These are phyloP conservation scores for Labroides dimidiatus DNA, from an alignment of 2,797 vertebrate species.

Conservation along the genomic window DNA sequence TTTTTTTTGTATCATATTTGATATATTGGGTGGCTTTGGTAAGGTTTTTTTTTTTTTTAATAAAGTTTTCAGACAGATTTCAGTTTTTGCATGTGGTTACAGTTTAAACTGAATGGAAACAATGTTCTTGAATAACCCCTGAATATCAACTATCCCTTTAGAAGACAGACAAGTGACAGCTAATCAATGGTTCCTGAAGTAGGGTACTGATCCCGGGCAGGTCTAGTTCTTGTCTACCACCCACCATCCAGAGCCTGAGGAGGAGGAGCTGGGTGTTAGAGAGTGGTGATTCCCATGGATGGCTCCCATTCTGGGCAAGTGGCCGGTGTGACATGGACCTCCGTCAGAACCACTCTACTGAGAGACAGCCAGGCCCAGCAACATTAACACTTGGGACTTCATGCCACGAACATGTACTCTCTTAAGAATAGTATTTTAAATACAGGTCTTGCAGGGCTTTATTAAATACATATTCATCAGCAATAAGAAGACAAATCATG, in stretches of 20 bases:
- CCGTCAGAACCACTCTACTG: slow-evolving; percentile 88
- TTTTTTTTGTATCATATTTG: no score
- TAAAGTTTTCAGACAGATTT: background rate
- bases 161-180: slow-evolving; percentile 45
- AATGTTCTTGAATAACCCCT: background rate
- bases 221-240: slow-evolving; percentile 66
- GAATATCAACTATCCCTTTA: slow-evolving; percentile 63
- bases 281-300: slow-evolving; percentile 88
- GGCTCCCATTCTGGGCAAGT: slow-evolving; percentile 89
- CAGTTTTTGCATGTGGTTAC: background rate
- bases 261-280: slow-evolving; percentile 78
- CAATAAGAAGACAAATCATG: background rate
- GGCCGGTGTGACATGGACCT: slow-evolving; percentile 85
- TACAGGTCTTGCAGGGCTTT: background rate
- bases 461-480: background rate
- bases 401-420: slow-evolving; percentile 2
- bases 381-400: slow-evolving; percentile 61
- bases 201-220: slow-evolving; percentile 32
- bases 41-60: no score
- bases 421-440: background rate
- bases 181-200: slow-evolving; percentile 48
- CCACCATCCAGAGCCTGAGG: slow-evolving; percentile 85
- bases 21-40: no score
- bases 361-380: slow-evolving; percentile 73
- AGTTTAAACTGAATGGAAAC: slow-evolving; percentile 1